These are phyloP conservation scores for Columbina picui DNA, from an alignment of 2,113 vertebrate species.

Conservation along the genomic window DNA sequence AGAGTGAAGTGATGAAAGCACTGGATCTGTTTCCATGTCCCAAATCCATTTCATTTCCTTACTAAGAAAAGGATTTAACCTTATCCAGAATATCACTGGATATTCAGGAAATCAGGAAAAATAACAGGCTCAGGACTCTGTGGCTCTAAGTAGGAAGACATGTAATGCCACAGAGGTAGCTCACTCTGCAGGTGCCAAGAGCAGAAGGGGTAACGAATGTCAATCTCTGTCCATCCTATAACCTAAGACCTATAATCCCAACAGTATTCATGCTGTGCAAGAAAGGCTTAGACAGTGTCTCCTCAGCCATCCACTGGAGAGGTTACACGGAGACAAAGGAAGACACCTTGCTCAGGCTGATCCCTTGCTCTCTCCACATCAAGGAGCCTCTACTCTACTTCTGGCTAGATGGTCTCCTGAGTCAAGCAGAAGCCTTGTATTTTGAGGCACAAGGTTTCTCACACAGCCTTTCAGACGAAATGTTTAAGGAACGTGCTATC, in stretches of 20 bases:
- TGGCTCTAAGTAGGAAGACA: neutral
- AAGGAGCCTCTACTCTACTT: neutral
- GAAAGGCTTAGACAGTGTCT: neutral
- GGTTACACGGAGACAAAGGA: neutral
- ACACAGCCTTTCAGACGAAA: neutral
- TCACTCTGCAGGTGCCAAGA: neutral
- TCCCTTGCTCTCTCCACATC: neutral
- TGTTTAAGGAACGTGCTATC: neutral
- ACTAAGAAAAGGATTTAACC: neutral
- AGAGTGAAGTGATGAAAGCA: neutral
- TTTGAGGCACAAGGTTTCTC: neutral
- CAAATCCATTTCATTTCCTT: neutral
- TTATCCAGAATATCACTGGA: neutral
- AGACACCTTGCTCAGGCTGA: neutral
- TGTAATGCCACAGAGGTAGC: neutral
- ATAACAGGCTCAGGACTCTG: neutral
- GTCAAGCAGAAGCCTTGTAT: neutral
- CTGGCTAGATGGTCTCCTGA: neutral
- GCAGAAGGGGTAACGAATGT: neutral
- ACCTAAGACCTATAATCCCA: neutral
- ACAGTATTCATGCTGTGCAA: neutral
- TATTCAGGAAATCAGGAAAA: no score
- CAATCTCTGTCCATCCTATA: neutral
- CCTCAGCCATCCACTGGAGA: neutral
- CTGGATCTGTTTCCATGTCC: neutral